phyloP scores from a whole-genome alignment of 1,140 invertebrate genomes.

The Drosophila trapezifrons region DNA sequence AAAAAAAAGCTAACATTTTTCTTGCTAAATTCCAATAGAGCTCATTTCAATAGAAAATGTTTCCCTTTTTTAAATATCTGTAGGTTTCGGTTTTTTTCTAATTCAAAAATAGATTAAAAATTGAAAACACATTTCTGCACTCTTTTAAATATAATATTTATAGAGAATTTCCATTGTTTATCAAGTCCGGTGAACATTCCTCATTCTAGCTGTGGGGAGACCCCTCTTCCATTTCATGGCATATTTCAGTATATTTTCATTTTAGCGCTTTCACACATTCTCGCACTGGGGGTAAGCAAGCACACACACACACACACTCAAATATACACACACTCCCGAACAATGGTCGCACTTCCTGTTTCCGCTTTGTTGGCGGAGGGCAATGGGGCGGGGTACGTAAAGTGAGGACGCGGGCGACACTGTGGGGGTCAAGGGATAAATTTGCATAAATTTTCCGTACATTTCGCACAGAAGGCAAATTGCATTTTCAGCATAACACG shows the following conservation, averaged over 20 bases:
- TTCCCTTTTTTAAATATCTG: too few relatives aligned
- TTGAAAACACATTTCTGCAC: too few relatives aligned
- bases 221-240: slow-evolving; percentile 39
- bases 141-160: background rate
- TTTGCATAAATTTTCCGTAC: slow-evolving; percentile 82
- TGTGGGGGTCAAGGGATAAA: slow-evolving; percentile 67
- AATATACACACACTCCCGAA: slow-evolving; percentile 26
- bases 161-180: background rate
- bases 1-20: too few relatives aligned
- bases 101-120: too few relatives aligned
- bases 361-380: slow-evolving; percentile 63
- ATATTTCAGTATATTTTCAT: slow-evolving; percentile 79
- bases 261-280: slow-evolving; percentile 59
- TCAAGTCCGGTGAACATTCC: background rate
- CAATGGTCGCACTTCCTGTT: slow-evolving; percentile 78
- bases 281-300: slow-evolving; percentile 19
- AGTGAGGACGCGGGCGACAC: slow-evolving; percentile 12
- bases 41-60: too few relatives aligned
- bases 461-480: slow-evolving; percentile 81
- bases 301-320: slow-evolving; percentile 17
- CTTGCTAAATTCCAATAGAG: too few relatives aligned
- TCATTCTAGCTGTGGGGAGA: slow-evolving; percentile 6
- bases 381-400: background rate
- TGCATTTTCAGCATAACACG: slow-evolving; percentile 82
- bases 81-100: too few relatives aligned